Evolutionary conservation across 2,113 vertebrate genomes (phyloP).

Genomic region (Dermatemys mawii): DNA sequence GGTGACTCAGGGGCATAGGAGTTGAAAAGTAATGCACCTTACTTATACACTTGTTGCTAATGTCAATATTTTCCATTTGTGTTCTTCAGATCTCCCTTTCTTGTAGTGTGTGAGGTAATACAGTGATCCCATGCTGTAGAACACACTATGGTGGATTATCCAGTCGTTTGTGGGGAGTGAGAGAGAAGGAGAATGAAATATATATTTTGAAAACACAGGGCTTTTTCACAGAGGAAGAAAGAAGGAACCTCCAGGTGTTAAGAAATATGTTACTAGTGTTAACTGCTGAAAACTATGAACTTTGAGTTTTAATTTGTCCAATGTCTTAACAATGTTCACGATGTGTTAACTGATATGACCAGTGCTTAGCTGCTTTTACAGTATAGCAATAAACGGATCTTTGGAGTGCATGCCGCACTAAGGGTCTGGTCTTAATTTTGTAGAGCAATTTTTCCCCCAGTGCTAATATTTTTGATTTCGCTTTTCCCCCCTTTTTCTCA

Average conservation of each 20-base stretch:
- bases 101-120: neutral
- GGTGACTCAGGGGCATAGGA: neutral
- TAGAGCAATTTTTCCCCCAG: accelerated
- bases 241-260: neutral
- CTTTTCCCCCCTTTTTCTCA: conserved; percentile 8
- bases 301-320: neutral
- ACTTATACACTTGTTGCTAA: neutral
- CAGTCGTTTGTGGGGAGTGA: accelerated
- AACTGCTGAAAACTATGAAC: neutral
- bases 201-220: neutral
- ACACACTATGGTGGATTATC: accelerated
- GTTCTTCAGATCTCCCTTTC: neutral
- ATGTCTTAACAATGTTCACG: neutral
- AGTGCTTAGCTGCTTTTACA: neutral
- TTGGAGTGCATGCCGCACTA: neutral
- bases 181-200: neutral
- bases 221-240: neutral
- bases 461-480: neutral
- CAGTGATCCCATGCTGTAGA: neutral
- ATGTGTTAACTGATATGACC: neutral
- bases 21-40: neutral
- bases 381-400: neutral
- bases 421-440: neutral
- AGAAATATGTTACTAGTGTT: neutral
- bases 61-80: neutral